Evolutionary conservation across 2,113 vertebrate genomes (phyloP), one percentile per base, ranked within the genome.

Genomic region (Castor canadensis): DNA sequence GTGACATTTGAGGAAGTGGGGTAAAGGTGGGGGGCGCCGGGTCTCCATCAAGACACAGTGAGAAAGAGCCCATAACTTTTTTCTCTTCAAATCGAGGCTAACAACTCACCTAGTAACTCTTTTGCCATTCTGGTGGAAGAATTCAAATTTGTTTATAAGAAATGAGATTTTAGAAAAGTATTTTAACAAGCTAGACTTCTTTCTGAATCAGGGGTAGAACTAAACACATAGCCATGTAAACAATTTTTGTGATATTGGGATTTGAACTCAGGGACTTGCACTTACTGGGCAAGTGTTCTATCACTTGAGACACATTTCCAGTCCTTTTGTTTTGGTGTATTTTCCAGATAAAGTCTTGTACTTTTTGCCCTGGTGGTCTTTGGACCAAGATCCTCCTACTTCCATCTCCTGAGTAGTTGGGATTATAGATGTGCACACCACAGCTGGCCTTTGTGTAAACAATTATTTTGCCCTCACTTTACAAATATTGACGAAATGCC

Each of bases 191-290:
- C 54, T 73, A 11, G 7, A 66, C 32, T 75, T 95, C 38, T 66
- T 93, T 96, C n/a, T 75, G 52, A 82, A 85, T 71, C 77, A 79
- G 60, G 93, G 77, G 38, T 73, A 92, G 85, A 88, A 64, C 3
- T 10, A 64, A 84, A 56, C 66, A 60, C 30, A 56, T 4, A 28
- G 12, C 77, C 62, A 49, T 90, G 56, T 43, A 66, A 87, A 64
- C 20, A 66, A n/a, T n/a, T n/a, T n/a, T n/a, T n/a, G n/a, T n/a
- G n/a, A n/a, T n/a, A n/a, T n/a, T n/a, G n/a, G n/a, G n/a, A n/a
- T n/a, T n/a, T n/a, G n/a, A n/a, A n/a, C n/a, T n/a, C n/a, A n/a
- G n/a, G n/a, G n/a, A n/a, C n/a, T n/a, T n/a, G n/a, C n/a, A n/a
- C n/a, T n/a, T n/a, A n/a, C n/a, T n/a, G n/a, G n/a, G n/a, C n/a